Evolutionary conservation across 2,113 vertebrate genomes (phyloP).

Genomic region (Mustelus asterias): DNA sequence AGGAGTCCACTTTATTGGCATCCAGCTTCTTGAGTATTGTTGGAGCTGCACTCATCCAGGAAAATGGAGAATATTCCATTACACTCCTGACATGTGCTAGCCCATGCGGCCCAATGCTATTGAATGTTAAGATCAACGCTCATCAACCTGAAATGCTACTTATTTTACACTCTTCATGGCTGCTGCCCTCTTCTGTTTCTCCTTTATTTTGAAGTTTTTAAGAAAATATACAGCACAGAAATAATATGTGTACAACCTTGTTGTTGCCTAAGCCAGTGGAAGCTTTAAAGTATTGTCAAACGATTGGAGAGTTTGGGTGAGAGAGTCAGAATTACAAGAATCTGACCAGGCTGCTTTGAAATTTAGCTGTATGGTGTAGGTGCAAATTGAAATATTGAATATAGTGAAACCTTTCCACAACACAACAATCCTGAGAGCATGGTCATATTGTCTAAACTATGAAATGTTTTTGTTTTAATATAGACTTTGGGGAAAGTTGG

Average conservation of each 20-base stretch:
- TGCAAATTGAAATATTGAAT: not conserved
- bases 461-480: constrained; percentile 42
- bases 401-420: not conserved
- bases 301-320: not conserved
- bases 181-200: not conserved
- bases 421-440: not conserved
- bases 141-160: not conserved
- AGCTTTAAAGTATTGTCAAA: not conserved
- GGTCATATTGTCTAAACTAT: not conserved
- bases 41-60: too few relatives aligned
- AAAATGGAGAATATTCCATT: too few relatives aligned
- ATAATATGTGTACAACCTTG: not conserved
- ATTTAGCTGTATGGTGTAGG: not conserved
- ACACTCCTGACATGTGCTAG: too few relatives aligned
- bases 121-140: not conserved
- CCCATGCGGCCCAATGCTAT: not conserved
- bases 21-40: too few relatives aligned
- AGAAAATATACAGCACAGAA: not conserved
- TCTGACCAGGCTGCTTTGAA: not conserved
- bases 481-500: constrained; percentile 98
- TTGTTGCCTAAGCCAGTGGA: not conserved
- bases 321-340: not conserved
- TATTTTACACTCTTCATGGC: not conserved
- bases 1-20: too few relatives aligned
- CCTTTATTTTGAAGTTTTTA: not conserved